phyloP scores from a whole-genome alignment of 2,888 invertebrate genomes.

The Polydrusus pterygomalis region DNA sequence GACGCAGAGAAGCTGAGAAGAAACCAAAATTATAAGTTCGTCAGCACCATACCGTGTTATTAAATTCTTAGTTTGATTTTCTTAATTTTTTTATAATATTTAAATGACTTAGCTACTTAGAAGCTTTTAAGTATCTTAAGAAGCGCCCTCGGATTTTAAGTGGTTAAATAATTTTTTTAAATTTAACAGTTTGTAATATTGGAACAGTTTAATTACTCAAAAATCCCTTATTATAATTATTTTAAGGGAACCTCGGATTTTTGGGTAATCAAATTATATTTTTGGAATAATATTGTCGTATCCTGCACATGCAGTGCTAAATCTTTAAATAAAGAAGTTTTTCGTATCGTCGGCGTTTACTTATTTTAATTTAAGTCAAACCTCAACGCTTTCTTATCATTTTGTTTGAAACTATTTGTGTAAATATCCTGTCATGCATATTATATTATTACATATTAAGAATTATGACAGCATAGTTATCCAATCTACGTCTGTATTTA shows the following conservation, averaged over 20 bases:
- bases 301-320: neutral
- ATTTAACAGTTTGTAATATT: neutral
- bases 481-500: too few species aligned
- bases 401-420: too few species aligned
- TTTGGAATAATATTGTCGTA: neutral
- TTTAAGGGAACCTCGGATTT: neutral
- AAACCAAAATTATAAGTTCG: neutral
- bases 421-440: too few species aligned
- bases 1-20: neutral
- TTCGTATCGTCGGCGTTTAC: neutral
- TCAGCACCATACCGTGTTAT: neutral
- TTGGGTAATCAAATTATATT: slow-evolving; percentile 8
- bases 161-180: neutral
- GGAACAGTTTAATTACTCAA: neutral
- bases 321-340: neutral
- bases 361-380: too few species aligned
- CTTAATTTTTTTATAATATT: too few species aligned
- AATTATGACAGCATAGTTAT: too few species aligned
- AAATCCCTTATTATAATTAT: neutral
- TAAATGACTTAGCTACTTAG: too few species aligned
- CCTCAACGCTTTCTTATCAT: too few species aligned
- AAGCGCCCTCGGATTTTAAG: neutral
- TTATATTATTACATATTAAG: too few species aligned
- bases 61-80: neutral
- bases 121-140: too few species aligned